Evolutionary conservation across 2,113 vertebrate species (phyloP), one percentile per base, ranked within the genome.

Genomic region (Spheniscus mendiculus): DNA sequence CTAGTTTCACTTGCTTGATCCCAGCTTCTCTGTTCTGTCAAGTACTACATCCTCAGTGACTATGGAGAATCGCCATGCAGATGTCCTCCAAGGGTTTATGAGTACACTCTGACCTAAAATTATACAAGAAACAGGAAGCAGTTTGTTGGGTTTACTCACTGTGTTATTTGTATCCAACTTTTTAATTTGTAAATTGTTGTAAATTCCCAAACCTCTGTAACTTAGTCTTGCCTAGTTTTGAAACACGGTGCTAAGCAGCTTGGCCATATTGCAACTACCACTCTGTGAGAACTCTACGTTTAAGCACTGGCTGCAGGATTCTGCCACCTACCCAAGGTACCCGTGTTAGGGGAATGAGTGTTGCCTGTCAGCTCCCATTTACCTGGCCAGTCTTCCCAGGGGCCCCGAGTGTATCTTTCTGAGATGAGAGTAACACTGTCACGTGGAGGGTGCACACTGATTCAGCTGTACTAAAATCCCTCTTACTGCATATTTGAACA

Each of bases 231-330:
- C 38, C 80, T 30, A 8, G 17, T 72, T 73, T 55, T 49, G 66
- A 53, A 74, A 11, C 15, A 3, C 1, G 7, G 38, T 26, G 38
- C 63, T 25, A 71, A 69, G 61, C 53, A 86, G 59, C 76, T 11
- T 4, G 34, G 74, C 27, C 20, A 1, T 20, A 2, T 8, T 5
- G 27, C n/a, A 62, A 3, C 49, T 22, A 7, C 72, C 26, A 5
- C 6, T 3, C 15, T 7, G 30, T 2, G 6, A 52, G 44, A 40
- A 2, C 19, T 3, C 15, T 23, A 7, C 3, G 1, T 1, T 11
- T 25, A 0, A n/a, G 70, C 42, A 1, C 22, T 12, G 74, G n/a
- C 55, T 59, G 71, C 36, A 42, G 70, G 72, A 15, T 26, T n/a
- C 27, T 36, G 70, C 25, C 67, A 6, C 36, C 53, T n/a, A 61